phyloP scores from a whole-genome alignment of 1,140 invertebrate species.

The Aphelenchoides fujianensis region DNA sequence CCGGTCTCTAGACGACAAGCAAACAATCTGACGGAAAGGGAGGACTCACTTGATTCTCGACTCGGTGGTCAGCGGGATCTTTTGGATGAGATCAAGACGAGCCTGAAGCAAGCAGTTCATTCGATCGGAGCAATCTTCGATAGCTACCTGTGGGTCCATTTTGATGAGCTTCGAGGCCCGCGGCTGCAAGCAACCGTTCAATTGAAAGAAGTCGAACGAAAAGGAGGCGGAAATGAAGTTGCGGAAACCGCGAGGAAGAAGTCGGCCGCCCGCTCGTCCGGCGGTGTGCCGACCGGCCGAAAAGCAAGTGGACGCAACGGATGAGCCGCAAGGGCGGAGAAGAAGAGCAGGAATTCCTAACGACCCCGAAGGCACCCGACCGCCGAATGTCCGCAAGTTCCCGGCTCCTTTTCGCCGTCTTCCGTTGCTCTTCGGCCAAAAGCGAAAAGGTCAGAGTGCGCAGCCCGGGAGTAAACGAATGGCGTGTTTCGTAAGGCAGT shows the following conservation, averaged over 20 bases:
- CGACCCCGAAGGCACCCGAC: no score
- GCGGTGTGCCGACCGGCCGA: no score
- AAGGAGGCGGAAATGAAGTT: neutral
- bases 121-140: no score
- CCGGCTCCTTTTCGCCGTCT: no score
- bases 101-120: no score
- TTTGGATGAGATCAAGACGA: slow-evolving; percentile 24
- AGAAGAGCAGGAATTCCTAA: neutral
- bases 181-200: neutral
- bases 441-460: no score
- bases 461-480: no score
- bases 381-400: no score
- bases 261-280: neutral
- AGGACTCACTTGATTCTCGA: slow-evolving; percentile 30
- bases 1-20: slow-evolving; percentile 32
- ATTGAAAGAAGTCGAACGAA: neutral
- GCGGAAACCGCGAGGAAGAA: neutral
- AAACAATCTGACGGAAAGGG: slow-evolving; percentile 3
- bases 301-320: neutral
- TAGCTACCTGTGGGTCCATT: no score
- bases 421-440: no score
- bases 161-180: neutral
- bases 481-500: no score
- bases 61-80: slow-evolving; percentile 28
- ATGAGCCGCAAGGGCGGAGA: neutral